These are phyloP conservation scores for Cryptomyrus ogoouensis DNA, from an alignment of 2,113 vertebrate species.

Conservation along the genomic window DNA sequence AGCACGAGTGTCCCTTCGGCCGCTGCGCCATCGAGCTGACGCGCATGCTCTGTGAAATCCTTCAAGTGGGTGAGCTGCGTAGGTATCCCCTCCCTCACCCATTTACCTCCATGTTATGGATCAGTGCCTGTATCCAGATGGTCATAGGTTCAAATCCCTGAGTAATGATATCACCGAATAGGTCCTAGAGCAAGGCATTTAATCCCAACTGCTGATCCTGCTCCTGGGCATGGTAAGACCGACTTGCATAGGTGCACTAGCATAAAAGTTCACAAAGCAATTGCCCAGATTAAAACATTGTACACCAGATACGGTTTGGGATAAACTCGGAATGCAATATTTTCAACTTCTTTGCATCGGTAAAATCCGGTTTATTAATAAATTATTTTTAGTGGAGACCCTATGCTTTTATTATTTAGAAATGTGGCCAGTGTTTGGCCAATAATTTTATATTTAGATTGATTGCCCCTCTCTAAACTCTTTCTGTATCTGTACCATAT, in stretches of 20 bases:
- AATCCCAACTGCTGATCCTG: background rate
- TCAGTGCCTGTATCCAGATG: background rate
- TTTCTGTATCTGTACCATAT: too few relatives aligned
- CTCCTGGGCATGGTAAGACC: background rate
- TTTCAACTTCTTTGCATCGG: background rate
- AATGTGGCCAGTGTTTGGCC: too few relatives aligned
- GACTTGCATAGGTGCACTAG: background rate
- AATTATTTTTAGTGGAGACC: background rate
- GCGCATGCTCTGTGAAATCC: slow-evolving; percentile 89
- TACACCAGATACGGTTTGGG: background rate
- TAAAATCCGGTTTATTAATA: background rate
- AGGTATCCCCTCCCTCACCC: slow-evolving; percentile 49
- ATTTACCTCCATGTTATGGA: background rate
- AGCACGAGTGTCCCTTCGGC: slow-evolving; percentile 95
- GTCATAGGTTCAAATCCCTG: background rate
- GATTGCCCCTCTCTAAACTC: too few relatives aligned
- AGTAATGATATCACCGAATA: background rate
- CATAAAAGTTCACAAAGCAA: background rate
- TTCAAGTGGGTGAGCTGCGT: slow-evolving; percentile 97
- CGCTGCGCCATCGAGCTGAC: slow-evolving; percentile 95
- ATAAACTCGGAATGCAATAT: background rate
- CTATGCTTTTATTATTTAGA: too few relatives aligned
- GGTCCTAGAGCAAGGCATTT: background rate
- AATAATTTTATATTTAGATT: too few relatives aligned
- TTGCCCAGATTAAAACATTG: background rate